These are phyloP conservation scores for Unio delphinus DNA, from an alignment of 2,888 invertebrate genomes.

Conservation along the genomic window DNA sequence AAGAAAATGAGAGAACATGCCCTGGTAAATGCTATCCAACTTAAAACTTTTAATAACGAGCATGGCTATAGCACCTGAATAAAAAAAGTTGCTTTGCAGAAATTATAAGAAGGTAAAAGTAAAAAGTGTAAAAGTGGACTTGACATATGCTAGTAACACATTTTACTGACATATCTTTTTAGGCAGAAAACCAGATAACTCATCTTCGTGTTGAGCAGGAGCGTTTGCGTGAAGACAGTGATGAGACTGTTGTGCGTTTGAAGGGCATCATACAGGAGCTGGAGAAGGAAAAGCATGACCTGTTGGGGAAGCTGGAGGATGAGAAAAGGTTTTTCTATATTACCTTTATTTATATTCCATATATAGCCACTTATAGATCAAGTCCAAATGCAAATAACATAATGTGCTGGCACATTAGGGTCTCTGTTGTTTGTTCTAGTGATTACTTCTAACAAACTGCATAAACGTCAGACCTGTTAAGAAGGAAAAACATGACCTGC, in stretches of 20 bases:
- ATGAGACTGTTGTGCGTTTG: conserved; percentile 75
- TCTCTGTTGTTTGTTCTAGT: neutral
- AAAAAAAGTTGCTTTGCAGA: too few species aligned
- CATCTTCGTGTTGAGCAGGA: conserved; percentile 61
- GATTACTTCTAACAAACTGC: neutral
- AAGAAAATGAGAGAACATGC: neutral
- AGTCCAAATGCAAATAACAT: neutral
- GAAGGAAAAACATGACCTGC: conserved; percentile 60
- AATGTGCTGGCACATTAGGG: too few species aligned
- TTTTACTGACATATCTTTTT: conserved; percentile 19
- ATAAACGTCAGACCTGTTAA: neutral
- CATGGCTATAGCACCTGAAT: neutral
- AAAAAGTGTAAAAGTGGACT: neutral
- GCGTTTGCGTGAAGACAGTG: conserved; percentile 74
- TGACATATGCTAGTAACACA: neutral
- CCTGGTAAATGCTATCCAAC: neutral
- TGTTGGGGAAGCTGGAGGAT: conserved; percentile 68
- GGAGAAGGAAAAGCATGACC: conserved; percentile 65
- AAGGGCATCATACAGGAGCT: conserved; percentile 66
- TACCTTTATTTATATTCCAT: neutral
- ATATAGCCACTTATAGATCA: neutral
- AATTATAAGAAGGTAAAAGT: neutral
- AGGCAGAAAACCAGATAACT: conserved; percentile 67
- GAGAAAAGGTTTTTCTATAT: conserved; percentile 65
- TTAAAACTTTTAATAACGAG: neutral